phyloP scores from a whole-genome alignment of 1,140 invertebrate species.

The Bombus waltoni region DNA sequence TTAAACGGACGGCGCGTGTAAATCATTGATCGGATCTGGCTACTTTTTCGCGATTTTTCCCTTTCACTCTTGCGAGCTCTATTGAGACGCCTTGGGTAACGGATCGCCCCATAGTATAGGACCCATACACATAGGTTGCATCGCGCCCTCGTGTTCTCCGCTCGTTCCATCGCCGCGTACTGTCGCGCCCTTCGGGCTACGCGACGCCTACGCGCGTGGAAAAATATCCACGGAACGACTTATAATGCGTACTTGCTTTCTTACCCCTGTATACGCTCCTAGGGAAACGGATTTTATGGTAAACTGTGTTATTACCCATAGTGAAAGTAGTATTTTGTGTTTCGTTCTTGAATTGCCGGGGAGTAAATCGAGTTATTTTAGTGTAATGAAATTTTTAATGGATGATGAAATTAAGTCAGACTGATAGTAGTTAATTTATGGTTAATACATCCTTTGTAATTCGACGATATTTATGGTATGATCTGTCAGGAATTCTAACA shows the following conservation, averaged over 20 bases:
- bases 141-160: neutral
- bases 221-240: slow-evolving; percentile 21
- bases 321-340: neutral
- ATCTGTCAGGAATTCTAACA: too few species aligned
- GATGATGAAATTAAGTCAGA: too few species aligned
- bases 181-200: slow-evolving; percentile 26
- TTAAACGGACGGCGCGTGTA: neutral
- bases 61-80: slow-evolving; percentile 4
- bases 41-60: slow-evolving; percentile 21
- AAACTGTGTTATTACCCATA: neutral
- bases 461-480: too few species aligned
- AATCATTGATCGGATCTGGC: slow-evolving; percentile 48
- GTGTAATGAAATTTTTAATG: too few species aligned
- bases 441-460: too few species aligned
- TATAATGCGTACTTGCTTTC: neutral
- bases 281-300: neutral
- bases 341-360: neutral
- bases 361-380: too few species aligned
- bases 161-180: neutral
- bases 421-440: too few species aligned
- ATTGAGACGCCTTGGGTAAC: slow-evolving; percentile 46
- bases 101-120: slow-evolving; percentile 26
- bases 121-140: slow-evolving; percentile 7
- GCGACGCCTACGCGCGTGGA: slow-evolving; percentile 30
- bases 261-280: neutral